Base-by-base conservation (phyloP, 1,140 invertebrate genomes). In the Acyrthosiphon pisum region DNA sequence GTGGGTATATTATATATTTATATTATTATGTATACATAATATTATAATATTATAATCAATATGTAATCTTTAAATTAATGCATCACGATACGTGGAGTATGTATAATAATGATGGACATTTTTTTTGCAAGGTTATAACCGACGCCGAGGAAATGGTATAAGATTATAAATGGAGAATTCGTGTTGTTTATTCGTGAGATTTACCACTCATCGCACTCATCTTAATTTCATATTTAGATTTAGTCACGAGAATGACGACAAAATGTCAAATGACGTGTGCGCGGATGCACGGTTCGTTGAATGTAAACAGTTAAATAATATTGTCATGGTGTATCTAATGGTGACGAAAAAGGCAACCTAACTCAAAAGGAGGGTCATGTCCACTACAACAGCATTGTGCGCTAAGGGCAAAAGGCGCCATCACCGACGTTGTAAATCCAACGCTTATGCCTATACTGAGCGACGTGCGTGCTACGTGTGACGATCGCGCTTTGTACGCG, bases 21-120 rank as follows among this genome's bases (percentile, higher is more conserved):
- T 41, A 41, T 41, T 3, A 81, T 41, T 41, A 37, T 86, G 37
- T 44, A 86, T 86, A 44, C 23, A 44, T 11, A 44, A 41, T 41
- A 41, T 44, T 86, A 83, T 86, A 26, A 41, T 41, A 41, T 44
- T 86, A 41, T 83, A 35, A 83, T 41, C 81, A 83, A 76, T 44
- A 86, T 86, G 23, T 86, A 44, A 86, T 46, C 37, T n/a, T 86
- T 86, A 46, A 86, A 86, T 86, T 30, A 44, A 86, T 14, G 41
- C 30, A 86, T 86, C 84, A 86, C 84, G 84, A 44, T 30, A 23
- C 26, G 8, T 1, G 81, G 23, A 26, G 8, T 14, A 11, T 9
- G 9, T 41, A 44, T 30, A 46, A 48, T 46, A 23, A 46, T n/a
- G 23, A 46, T n/a, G 23, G 44, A 46, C 44, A 84, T 84, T 44